These are phyloP conservation scores for Progne subis DNA, from an alignment of 2,113 vertebrate species.

Conservation along the genomic window DNA sequence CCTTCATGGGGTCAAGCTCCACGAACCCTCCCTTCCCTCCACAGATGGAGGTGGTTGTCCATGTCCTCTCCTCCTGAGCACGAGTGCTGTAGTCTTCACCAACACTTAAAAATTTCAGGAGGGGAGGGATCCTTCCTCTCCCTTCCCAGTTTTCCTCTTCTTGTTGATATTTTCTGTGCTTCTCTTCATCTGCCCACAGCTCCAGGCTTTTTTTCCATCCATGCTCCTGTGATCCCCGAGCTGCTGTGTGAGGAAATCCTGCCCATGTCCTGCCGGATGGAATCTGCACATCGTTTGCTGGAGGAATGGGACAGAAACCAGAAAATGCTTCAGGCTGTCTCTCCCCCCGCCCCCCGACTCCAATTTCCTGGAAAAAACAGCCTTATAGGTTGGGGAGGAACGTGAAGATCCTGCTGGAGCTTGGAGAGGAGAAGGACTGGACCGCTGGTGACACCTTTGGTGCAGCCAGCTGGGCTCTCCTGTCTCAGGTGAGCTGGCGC, in stretches of 20 bases:
- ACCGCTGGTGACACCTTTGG: fast-evolving
- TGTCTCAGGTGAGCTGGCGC: not conserved
- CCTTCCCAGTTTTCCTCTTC: not conserved
- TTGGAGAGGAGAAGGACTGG: not conserved
- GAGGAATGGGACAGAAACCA: not conserved
- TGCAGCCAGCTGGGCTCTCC: not conserved
- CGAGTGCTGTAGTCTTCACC: not conserved
- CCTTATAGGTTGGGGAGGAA: not conserved
- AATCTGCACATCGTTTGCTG: not conserved
- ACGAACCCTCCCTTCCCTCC: not conserved
- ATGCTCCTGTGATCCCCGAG: fast-evolving
- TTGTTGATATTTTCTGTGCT: not conserved
- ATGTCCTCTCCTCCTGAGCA: not conserved
- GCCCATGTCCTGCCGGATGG: fast-evolving
- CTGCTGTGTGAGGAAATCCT: not conserved
- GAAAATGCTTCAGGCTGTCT: not conserved
- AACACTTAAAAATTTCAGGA: not conserved
- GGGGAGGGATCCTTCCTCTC: not conserved
- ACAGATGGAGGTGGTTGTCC: not conserved
- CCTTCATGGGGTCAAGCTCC: not conserved
- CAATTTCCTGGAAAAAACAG: not conserved
- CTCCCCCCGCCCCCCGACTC: not conserved
- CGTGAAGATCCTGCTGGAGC: fast-evolving
- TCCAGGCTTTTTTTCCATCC: not conserved
- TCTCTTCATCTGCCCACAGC: fast-evolving